phyloP scores from a whole-genome alignment of 1,140 invertebrate genomes.

The Hylaeus volcanicus region DNA sequence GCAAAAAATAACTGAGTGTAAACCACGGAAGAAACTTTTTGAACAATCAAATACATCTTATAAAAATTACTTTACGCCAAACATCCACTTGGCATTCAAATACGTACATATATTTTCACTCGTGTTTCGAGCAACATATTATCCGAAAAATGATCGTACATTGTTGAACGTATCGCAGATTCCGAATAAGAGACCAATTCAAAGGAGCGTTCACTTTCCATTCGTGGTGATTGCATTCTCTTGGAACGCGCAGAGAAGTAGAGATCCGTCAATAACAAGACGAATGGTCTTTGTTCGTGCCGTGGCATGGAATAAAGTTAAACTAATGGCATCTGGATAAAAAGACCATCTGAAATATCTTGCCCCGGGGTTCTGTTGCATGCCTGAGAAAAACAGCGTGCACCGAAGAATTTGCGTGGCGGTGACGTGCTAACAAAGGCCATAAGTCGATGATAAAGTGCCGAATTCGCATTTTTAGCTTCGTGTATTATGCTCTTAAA shows the following conservation, averaged over 20 bases:
- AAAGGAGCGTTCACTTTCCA: not conserved
- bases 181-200: not conserved
- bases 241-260: not conserved
- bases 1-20: too few species aligned
- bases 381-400: conserved; percentile 11
- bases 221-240: not conserved
- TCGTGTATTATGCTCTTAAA: not conserved
- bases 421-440: not conserved
- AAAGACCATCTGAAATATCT: not conserved
- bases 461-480: not conserved
- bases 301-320: not conserved
- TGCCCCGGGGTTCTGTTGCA: conserved; percentile 3
- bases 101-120: too few species aligned
- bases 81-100: too few species aligned
- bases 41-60: too few species aligned
- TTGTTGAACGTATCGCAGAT: not conserved
- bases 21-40: too few species aligned
- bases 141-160: not conserved
- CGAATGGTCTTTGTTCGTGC: not conserved
- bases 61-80: too few species aligned
- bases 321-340: not conserved
- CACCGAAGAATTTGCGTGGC: not conserved
- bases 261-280: not conserved
- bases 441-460: conserved; percentile 7
- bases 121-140: too few species aligned